Percentiles rank a stretch among this genome's conserved stretches.
phyloP scores from a whole-genome alignment of 2,888 invertebrate genomes.

The Caenorhabditis imperialis region DNA sequence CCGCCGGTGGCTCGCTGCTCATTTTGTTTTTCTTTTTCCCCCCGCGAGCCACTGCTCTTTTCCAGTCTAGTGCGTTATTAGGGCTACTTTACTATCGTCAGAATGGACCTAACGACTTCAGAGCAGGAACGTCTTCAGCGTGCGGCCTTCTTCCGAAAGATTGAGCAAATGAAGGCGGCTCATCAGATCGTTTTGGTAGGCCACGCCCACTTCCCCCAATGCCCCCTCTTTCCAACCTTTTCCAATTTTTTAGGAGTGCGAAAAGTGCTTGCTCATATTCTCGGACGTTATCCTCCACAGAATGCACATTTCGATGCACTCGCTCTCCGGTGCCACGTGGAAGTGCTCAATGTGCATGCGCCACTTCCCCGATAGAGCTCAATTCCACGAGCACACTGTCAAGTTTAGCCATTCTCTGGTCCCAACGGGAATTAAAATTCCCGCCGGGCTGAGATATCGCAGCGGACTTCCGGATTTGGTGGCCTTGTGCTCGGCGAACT shows the following conservation, averaged over 20 bases:
- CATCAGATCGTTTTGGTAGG: constrained; percentile 1
- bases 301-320: constrained; percentile 46
- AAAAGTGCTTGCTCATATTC: constrained; percentile 37
- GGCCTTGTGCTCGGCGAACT: constrained; percentile 2
- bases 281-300: constrained; percentile 30
- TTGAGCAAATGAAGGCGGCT: constrained; percentile 12
- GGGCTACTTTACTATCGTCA: constrained; percentile 2
- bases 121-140: constrained; percentile 11
- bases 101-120: constrained; percentile 29
- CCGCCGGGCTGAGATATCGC: background rate
- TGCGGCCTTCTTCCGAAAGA: constrained; percentile 21
- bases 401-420: constrained; percentile 20
- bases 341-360: constrained; percentile 36
- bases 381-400: constrained; percentile 27
- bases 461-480: constrained; percentile 31
- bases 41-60: background rate
- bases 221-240: no score
- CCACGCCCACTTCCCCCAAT: constrained; percentile 1
- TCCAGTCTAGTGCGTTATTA: background rate
- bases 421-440: constrained; percentile 23
- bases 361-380: constrained; percentile 21
- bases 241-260: no score
- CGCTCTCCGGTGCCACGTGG: constrained; percentile 2
- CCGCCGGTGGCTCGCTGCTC: no score
- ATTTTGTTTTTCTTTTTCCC: background rate